Conservation (phyloP, 2,888 invertebrate genomes). For the Listrodromus nycthemerus region DNA sequence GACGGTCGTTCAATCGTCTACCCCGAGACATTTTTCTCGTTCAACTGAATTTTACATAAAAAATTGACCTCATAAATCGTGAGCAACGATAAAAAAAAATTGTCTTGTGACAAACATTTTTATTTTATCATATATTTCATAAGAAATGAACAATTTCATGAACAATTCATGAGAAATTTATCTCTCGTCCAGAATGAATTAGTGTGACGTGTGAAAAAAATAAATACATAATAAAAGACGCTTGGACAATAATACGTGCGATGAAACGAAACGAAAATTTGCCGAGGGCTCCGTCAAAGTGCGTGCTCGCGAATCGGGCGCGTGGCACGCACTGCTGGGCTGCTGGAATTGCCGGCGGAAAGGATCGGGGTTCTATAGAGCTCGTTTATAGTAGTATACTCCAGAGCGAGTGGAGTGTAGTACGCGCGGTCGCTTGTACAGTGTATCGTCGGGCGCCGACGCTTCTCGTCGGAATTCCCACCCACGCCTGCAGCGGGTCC, state of each 20-base stretch:
- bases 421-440: slow-evolving; percentile 70
- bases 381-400: slow-evolving; percentile 53
- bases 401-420: slow-evolving; percentile 67
- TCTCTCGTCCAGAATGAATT: too few species aligned
- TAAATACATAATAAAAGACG: neutral
- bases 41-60: neutral
- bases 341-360: slow-evolving; percentile 59
- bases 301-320: slow-evolving; percentile 78
- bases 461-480: slow-evolving; percentile 73
- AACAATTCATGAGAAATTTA: too few species aligned
- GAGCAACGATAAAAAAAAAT: neutral
- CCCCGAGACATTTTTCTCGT: neutral
- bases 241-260: neutral
- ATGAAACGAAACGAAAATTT: slow-evolving; percentile 9
- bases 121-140: too few species aligned
- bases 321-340: slow-evolving; percentile 80
- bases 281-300: slow-evolving; percentile 53
- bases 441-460: slow-evolving; percentile 82
- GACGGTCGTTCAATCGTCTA: neutral
- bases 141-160: too few species aligned
- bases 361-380: slow-evolving; percentile 61
- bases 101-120: too few species aligned
- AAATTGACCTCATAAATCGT: neutral
- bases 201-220: slow-evolving; percentile 15
- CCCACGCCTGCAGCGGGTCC: slow-evolving; percentile 68